Evolutionary conservation across 1,140 invertebrate genomes (phyloP), one percentile per base, ranked within the genome.

Genomic region (Lordiphosa stackelbergi): DNA sequence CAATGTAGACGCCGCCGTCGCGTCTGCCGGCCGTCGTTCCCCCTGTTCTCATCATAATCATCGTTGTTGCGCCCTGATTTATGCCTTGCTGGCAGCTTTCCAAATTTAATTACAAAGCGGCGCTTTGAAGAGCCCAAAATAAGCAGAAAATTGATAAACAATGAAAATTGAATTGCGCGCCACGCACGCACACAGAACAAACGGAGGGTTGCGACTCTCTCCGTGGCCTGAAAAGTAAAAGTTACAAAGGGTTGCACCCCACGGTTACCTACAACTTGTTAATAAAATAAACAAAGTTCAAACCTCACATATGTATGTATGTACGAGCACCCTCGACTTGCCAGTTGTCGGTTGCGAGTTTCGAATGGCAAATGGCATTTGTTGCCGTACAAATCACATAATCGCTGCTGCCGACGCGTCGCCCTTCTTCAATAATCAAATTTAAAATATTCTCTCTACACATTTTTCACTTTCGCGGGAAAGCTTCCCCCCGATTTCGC

Each of bases 101-200:
- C 83, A 85, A 85, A 85, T 72, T 83, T 85, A 85, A 85, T 85
- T 85, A 83, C 77, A 63, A 77, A 60, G 58, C 54, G 51, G 46
- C 66, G 49, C 74, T 79, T 81, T 85, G 70, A 72, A 77, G 73
- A 71, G 74, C 63, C 61, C 72, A 85, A 81, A 85, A 81, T 81
- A 64, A 66, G 74, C 81, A 66, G 66, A 81, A 85, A 85, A 85
- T 85, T 85, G 72, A 85, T 85, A 85, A 85, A 85, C 81, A 85
- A 85, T 85, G 72, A 81, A 85, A 85, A 79, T 73, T 78, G 79
- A 84, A 83, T 78, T 77, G 69, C 48, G 38, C 45, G 61, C 40
- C 53, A 42, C 66, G 57, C 45, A 45, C 66, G 62, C 55, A 66
- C 51, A 48, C 64, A 55, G 11, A 6, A 37, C 28, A 12, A 45